phyloP scores from a whole-genome alignment of 2,888 invertebrate genomes.

The Drosophila pseudotakahashii region DNA sequence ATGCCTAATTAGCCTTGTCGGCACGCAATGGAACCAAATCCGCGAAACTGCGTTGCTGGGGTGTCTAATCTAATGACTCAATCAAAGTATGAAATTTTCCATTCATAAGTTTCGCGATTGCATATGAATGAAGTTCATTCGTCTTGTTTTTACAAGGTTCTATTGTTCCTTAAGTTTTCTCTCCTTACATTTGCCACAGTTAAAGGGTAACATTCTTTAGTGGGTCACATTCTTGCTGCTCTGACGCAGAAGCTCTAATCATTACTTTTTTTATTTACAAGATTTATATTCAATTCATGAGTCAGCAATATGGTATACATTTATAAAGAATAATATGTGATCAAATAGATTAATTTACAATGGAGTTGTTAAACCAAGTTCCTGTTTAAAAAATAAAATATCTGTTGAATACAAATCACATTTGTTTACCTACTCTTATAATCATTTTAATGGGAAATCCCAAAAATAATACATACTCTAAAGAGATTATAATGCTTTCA shows the following conservation, averaged over 20 bases:
- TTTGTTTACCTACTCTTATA: too few relatives aligned
- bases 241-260: constrained; percentile 32
- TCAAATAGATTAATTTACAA: neutral
- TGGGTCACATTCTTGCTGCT: constrained; percentile 22
- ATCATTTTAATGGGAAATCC: neutral
- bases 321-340: neutral
- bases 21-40: constrained; percentile 4
- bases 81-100: constrained; percentile 26
- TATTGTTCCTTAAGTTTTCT: neutral
- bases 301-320: constrained; percentile 11
- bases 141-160: too few relatives aligned
- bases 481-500: neutral
- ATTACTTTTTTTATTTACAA: constrained; percentile 21
- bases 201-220: neutral
- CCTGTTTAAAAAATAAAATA: neutral
- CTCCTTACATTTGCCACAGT: too few relatives aligned
- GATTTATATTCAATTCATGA: constrained; percentile 28
- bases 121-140: constrained; percentile 25
- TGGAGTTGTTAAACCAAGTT: neutral
- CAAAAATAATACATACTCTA: neutral
- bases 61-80: constrained; percentile 22
- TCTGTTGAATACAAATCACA: neutral
- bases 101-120: constrained; percentile 23
- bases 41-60: constrained; percentile 2
- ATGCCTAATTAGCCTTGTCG: constrained; percentile 36